Evolutionary conservation across 2,888 invertebrate species (phyloP).

Genomic region (Machimus rusticus): DNA sequence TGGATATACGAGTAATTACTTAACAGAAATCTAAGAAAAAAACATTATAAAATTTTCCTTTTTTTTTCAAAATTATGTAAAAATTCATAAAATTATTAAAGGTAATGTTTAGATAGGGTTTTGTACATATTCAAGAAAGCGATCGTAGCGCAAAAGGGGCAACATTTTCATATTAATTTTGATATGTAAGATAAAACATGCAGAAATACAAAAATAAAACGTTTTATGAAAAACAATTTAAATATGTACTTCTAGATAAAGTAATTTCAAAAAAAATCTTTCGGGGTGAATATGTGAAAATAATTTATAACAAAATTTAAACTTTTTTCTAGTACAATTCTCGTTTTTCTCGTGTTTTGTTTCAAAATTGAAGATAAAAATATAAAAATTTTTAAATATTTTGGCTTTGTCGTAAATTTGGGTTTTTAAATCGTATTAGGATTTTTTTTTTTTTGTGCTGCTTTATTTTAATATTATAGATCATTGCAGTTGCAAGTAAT

Average conservation of each 20-base stretch:
- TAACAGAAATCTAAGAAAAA: background rate
- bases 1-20: conserved; percentile 42
- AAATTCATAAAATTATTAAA: conserved; percentile 25
- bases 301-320: conserved; percentile 4
- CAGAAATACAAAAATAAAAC: background rate
- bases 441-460: background rate
- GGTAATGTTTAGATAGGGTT: conserved; percentile 56
- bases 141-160: conserved; percentile 44
- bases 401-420: background rate
- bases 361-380: background rate
- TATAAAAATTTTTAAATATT: background rate
- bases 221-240: background rate
- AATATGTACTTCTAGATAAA: conserved; percentile 1
- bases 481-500: no score
- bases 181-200: background rate
- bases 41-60: background rate
- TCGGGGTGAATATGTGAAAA: conserved; percentile 8
- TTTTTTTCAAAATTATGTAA: conserved; percentile 33
- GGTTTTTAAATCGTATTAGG: background rate
- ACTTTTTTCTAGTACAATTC: background rate
- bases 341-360: background rate
- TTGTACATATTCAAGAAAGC: conserved; percentile 60
- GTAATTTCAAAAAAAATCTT: background rate
- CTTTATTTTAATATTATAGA: background rate
- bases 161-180: conserved; percentile 23